Conservation (phyloP, 2,113 vertebrate species). For the Lophura nycthemera region DNA sequence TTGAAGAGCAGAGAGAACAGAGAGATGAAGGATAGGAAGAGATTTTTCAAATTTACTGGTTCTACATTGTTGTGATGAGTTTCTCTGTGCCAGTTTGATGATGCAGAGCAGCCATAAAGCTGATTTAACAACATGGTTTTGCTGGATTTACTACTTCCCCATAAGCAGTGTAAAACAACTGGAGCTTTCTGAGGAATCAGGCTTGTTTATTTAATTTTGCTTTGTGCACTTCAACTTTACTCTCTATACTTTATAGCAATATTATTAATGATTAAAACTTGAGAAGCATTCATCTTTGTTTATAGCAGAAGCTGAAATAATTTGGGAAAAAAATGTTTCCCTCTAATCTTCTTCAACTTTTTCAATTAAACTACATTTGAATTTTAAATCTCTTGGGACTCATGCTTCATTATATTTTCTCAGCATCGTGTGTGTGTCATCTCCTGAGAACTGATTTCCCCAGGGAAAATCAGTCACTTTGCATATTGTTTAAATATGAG, state of each 20-base stretch:
- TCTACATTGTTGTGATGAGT: background rate
- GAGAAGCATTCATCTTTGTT: conserved; percentile 21
- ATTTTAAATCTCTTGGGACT: conserved; percentile 4
- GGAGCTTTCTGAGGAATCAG: conserved; percentile 10
- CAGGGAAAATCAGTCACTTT: background rate
- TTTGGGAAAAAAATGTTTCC: conserved; percentile 10
- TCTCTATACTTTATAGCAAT: background rate
- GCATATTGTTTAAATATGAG: background rate
- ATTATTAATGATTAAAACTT: conserved; percentile 31
- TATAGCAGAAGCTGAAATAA: conserved; percentile 9
- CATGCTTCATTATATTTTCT: conserved; percentile 27
- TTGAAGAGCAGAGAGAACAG: background rate
- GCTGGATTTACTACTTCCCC: conserved; percentile 35
- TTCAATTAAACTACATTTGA: conserved; percentile 19
- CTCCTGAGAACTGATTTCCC: background rate
- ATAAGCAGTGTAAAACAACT: background rate
- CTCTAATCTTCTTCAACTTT: background rate
- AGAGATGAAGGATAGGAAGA: background rate
- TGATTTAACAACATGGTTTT: background rate
- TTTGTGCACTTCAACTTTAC: conserved; percentile 41
- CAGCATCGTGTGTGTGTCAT: background rate
- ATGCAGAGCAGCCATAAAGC: conserved; percentile 35
- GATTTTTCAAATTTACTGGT: background rate
- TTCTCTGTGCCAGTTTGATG: background rate
- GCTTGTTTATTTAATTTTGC: conserved; percentile 46